Base-by-base conservation (phyloP, 2,888 invertebrate genomes). In the Ypsolopha sequella region DNA sequence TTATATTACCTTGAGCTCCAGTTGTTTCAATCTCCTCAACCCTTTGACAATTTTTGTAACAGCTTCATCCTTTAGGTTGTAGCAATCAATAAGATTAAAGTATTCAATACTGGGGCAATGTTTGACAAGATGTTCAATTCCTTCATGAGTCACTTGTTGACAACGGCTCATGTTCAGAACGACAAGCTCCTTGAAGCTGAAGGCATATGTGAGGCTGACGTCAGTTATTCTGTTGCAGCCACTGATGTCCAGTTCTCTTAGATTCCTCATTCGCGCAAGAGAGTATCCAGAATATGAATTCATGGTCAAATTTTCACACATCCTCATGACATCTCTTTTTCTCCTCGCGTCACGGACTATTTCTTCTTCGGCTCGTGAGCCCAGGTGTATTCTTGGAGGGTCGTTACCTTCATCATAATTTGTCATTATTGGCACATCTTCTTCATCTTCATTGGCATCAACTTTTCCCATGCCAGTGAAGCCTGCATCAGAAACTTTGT, bases 201-300 rank as follows among this genome's bases (percentile, higher is more conserved):
- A 88, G 41, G 91, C 90, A 61, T 92, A 90, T 55, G 88, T 91
- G 8, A 94, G 66, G 55, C 93, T 92, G 0, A 91, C 89, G 71
- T 94, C 93, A 13, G 92, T 91, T 51, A 94, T 90, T 69, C 89
- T 89, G 58, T 90, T 91, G 65, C 93, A 93, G 1, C 90, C 89
- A 53, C 90, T 89, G 11, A 94, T 76, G 65, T 93, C 90, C 6
- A 94, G 75, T 48, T 88, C 80, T 54, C 75, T 80, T 2, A 94
- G 78, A 0, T 85, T 78, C 56, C 78, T 88, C 10, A 91, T 62
- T 36, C 88, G 76, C 36, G 86, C 85, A 53, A 91, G 76, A 7
- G 89, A 89, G 61, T 84, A 88, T 1, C 88, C 88, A 50, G 76
- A 71, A 52, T 73, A 76, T 8, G 76, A 66, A 49, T 82, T 76